phyloP scores from a whole-genome alignment of 2,888 invertebrate species.

The Euphydryas editha region DNA sequence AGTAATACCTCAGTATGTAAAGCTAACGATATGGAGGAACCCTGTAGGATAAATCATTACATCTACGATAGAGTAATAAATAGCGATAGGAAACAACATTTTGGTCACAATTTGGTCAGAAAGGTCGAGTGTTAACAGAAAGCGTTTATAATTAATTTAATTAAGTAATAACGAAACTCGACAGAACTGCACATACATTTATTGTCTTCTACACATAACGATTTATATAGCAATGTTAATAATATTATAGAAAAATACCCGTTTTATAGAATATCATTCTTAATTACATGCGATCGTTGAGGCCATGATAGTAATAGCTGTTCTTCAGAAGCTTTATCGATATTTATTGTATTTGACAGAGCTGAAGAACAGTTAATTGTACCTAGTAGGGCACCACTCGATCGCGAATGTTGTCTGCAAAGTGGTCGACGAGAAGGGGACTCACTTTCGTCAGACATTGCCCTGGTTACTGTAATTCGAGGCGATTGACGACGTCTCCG shows the following conservation, averaged over 20 bases:
- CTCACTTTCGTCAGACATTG: constrained; percentile 89
- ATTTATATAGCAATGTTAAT: constrained; percentile 46
- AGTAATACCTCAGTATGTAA: constrained; percentile 80
- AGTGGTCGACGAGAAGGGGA: constrained; percentile 78
- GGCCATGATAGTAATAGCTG: constrained; percentile 84
- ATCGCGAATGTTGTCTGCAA: constrained; percentile 77
- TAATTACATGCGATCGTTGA: constrained; percentile 56
- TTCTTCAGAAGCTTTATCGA: constrained; percentile 72
- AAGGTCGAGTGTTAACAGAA: constrained; percentile 67
- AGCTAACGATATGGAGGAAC: constrained; percentile 83
- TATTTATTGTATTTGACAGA: constrained; percentile 60
- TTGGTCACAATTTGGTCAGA: constrained; percentile 74
- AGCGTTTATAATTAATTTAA: constrained; percentile 59
- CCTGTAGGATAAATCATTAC: constrained; percentile 79
- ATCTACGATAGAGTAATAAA: constrained; percentile 69
- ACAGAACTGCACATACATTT: constrained; percentile 67
- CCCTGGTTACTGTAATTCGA: constrained; percentile 88
- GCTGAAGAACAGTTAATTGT: constrained; percentile 77
- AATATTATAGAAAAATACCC: constrained; percentile 49
- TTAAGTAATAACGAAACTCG: constrained; percentile 60
- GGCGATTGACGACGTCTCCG: constrained; percentile 84
- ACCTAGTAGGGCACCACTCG: constrained; percentile 77
- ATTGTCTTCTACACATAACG: constrained; percentile 63
- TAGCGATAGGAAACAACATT: constrained; percentile 69
- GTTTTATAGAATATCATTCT: constrained; percentile 74